A percentile compares a stretch with the other conserved stretches of the same genome.
These are phyloP conservation scores for Cirrhinus molitorella DNA, from an alignment of 2,797 vertebrate genomes.

Conservation along the genomic window DNA sequence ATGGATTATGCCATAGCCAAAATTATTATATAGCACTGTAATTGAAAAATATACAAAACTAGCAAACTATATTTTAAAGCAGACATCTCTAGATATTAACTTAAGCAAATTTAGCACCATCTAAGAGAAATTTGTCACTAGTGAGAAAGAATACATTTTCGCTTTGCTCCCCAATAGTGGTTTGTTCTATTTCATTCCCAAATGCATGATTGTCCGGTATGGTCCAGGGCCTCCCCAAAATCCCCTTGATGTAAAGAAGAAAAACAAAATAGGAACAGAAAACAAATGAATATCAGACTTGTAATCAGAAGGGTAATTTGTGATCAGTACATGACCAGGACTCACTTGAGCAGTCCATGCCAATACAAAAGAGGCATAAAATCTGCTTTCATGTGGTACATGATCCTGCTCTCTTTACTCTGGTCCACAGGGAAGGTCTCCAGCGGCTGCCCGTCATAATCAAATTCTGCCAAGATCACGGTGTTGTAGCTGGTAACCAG, in stretches of 20 bases:
- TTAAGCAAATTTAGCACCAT: neutral
- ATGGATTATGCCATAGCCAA: neutral
- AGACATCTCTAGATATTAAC: neutral
- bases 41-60: neutral
- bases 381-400: conserved; percentile 96
- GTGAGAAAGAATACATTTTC: neutral
- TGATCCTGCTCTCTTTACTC: conserved; percentile 87
- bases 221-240: conserved; percentile 94
- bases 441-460: conserved; percentile 87
- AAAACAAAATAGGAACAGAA: conserved; percentile 36
- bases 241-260: conserved; percentile 80
- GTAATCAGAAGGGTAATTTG: neutral
- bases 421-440: conserved; percentile 98
- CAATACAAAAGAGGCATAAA: conserved; percentile 96
- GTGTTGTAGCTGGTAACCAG: conserved; percentile 92
- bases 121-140: neutral
- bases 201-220: conserved; percentile 89
- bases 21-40: neutral
- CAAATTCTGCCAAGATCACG: conserved; percentile 95
- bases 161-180: neutral
- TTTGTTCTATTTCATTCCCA: conserved; percentile 86
- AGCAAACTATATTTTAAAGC: neutral
- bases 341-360: conserved; percentile 91
- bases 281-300: neutral
- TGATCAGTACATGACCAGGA: conserved; percentile 26